phyloP scores from a whole-genome alignment of 2,113 vertebrate genomes.

The Hemibagrus wyckioides region DNA sequence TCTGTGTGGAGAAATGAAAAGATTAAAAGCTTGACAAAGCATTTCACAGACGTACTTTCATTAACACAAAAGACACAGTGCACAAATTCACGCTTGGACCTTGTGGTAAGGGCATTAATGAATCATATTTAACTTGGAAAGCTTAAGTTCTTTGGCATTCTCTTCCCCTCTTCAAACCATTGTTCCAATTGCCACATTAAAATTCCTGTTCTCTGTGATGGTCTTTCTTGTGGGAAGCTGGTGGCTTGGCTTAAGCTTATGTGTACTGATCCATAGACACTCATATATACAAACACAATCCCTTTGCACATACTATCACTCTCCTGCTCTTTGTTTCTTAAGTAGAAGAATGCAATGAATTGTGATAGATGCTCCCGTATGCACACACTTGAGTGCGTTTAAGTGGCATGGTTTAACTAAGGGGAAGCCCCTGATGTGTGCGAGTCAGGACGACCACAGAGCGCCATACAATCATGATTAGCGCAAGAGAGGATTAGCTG shows the following conservation, averaged over 20 bases:
- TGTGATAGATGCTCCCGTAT: conserved; percentile 36
- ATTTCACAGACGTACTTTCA: conserved; percentile 30
- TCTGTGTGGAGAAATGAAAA: not conserved
- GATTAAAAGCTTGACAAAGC: not conserved
- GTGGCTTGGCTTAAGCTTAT: conserved; percentile 72
- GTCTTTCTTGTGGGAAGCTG: conserved; percentile 71
- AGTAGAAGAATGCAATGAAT: conserved; percentile 3
- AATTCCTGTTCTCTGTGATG: conserved; percentile 71
- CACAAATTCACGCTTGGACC: conserved; percentile 42
- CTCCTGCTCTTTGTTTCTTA: conserved; percentile 13
- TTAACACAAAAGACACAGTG: conserved; percentile 44
- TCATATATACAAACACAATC: conserved; percentile 37
- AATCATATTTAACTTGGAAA: conserved; percentile 69
- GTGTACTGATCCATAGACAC: conserved; percentile 69
- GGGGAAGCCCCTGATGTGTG: not conserved
- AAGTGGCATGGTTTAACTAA: not conserved
- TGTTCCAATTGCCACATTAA: conserved; percentile 76
- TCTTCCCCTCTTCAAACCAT: conserved; percentile 71
- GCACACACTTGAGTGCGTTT: conserved; percentile 14
- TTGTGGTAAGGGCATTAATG: conserved; percentile 71
- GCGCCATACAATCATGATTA: conserved; percentile 11
- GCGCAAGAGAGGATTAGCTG: not conserved
- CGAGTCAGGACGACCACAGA: conserved; percentile 18
- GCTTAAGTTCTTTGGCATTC: conserved; percentile 67
- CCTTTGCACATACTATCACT: conserved; percentile 47